A percentile compares a stretch with the other conserved stretches of the same genome.
Evolutionary conservation across 2,113 vertebrate species (phyloP).

Genomic region (Capricornis sumatraensis): DNA sequence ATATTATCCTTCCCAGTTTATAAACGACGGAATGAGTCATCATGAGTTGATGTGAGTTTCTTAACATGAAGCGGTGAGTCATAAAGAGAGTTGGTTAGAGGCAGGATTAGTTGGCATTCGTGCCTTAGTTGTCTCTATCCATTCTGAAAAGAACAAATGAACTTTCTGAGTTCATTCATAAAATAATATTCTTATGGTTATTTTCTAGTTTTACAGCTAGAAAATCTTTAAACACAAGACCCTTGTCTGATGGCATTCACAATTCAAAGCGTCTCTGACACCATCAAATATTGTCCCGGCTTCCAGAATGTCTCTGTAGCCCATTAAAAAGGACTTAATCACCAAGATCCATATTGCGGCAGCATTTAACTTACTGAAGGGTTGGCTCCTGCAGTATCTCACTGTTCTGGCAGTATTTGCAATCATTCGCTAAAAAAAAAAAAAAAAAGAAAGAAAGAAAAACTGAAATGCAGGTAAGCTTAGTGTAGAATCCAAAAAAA

Average conservation of each 20-base stretch:
- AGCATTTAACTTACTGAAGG: slow-evolving; percentile 93
- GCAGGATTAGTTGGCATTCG: not conserved
- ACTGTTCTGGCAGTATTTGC: slow-evolving; percentile 94
- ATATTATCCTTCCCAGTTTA: slow-evolving; percentile 22
- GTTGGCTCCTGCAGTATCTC: slow-evolving; percentile 92
- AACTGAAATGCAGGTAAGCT: slow-evolving; percentile 42
- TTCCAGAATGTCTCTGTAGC: slow-evolving; percentile 2
- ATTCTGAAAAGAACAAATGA: not conserved
- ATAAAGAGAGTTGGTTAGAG: not conserved
- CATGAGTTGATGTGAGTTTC: slow-evolving; percentile 12
- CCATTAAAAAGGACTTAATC: slow-evolving; percentile 58
- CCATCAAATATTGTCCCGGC: not conserved
- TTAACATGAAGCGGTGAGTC: slow-evolving; percentile 35
- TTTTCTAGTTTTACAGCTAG: not conserved
- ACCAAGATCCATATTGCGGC: slow-evolving; percentile 34
- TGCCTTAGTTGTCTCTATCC: not conserved
- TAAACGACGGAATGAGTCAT: slow-evolving; percentile 36
- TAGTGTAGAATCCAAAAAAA: not conserved
- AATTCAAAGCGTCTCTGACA: not conserved
- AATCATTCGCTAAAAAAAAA: slow-evolving; percentile 92
- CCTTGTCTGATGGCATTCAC: not conserved
- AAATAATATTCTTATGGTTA: not conserved
- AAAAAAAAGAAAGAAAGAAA: not conserved
- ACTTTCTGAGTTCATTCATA: slow-evolving; percentile 34
- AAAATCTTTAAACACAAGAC: not conserved